Evolutionary conservation across 2,888 invertebrate genomes (phyloP).

Genomic region (Luperina nickerlii): DNA sequence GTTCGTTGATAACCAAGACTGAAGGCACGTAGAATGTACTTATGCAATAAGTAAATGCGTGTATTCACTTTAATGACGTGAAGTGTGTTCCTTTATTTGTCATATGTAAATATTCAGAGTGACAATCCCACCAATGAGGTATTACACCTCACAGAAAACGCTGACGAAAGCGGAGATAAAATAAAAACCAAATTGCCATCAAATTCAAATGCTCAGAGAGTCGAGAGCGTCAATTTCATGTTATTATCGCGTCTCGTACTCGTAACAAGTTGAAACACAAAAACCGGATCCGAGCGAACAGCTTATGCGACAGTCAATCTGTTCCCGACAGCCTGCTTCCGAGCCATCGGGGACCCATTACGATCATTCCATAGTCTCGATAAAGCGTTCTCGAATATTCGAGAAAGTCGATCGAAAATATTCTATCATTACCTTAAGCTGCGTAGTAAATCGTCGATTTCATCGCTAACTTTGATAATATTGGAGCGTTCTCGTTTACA

Average conservation of each 20-base stretch:
- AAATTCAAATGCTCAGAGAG: slow-evolving; percentile 51
- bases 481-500: slow-evolving; percentile 74
- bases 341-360: slow-evolving; percentile 70
- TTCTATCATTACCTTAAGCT: slow-evolving; percentile 82
- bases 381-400: slow-evolving; percentile 72
- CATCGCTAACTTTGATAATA: slow-evolving; percentile 79
- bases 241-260: slow-evolving; percentile 62
- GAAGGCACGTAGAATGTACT: background rate
- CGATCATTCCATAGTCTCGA: slow-evolving; percentile 72
- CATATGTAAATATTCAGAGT: slow-evolving; percentile 6
- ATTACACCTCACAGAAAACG: slow-evolving; percentile 43
- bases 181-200: slow-evolving; percentile 58
- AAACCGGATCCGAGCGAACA: slow-evolving; percentile 60
- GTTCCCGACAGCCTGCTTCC: slow-evolving; percentile 54
- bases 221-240: slow-evolving; percentile 61
- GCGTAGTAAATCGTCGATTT: slow-evolving; percentile 79
- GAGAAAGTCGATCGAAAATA: slow-evolving; percentile 78
- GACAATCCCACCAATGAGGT: slow-evolving; percentile 43
- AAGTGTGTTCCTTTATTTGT: slow-evolving; percentile 21
- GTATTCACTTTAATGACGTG: slow-evolving; percentile 17
- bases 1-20: background rate
- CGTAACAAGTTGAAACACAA: slow-evolving; percentile 66
- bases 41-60: background rate
- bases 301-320: slow-evolving; percentile 66
- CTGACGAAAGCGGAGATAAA: slow-evolving; percentile 52